Base-by-base conservation (phyloP, 1,140 invertebrate species). In the Helicoverpa armigera region DNA sequence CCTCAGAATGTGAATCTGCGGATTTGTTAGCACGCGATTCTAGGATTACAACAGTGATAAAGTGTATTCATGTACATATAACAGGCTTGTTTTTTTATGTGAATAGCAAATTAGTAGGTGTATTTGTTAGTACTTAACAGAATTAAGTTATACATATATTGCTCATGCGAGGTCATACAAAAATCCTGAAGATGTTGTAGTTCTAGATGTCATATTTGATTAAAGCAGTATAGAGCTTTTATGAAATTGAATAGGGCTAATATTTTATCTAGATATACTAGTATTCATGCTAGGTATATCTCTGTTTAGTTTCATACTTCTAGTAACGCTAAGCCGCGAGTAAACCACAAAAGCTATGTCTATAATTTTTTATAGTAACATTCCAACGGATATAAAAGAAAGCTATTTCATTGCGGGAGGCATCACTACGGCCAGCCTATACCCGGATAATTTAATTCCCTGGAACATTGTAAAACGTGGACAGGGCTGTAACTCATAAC, bases 401-500 rank as follows among this genome's bases (percentile, higher is more conserved):
- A 35, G 16, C n/a, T 67, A 50, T 67, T 50, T 50, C 54, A 60
- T 74, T 73, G 23, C 31, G 31, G 7, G 56, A 29, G 35, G 56
- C 18, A 18, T 50, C 48, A 18, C n/a, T 61, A 61, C 50, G 58
- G 73, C n/a, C 18, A 43, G 58, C 73, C 56, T 75, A 50, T 63
- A 5, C 16, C 35, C 56, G 48, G 73, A 84, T 90, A 87, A 90
- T 91, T 91, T 90, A 88, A 89, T 91, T 89, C 86, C 70, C 81
- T 65, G 82, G 85, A 79, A 87, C 85, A 87, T 83, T 85, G 84
- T 87, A 73, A 82, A 84, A 74, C 74, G 84, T 61, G 81, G 82
- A 81, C 85, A 78, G 63, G 81, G 69, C 73, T 85, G 81, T 91
- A 88, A 87, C 86, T 92, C 91, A 90, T 89, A 91, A 89, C 89